phyloP scores from a whole-genome alignment of 2,113 vertebrate species.

The Crypturellus undulatus region DNA sequence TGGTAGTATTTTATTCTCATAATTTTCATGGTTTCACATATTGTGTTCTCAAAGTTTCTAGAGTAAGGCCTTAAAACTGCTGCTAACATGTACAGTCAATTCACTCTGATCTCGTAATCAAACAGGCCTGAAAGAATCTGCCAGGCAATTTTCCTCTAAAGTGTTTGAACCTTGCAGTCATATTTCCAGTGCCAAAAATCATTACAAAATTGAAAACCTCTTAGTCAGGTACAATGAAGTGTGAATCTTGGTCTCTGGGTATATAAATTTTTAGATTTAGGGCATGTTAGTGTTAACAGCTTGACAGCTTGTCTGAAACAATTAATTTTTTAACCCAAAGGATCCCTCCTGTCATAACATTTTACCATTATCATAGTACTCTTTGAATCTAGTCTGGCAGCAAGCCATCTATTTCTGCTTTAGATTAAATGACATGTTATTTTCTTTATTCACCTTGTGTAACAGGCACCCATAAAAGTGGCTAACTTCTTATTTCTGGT shows the following conservation, averaged over 20 bases:
- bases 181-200: slow-evolving; percentile 66
- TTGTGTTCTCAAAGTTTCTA: slow-evolving; percentile 5
- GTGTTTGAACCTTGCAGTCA: slow-evolving; percentile 49
- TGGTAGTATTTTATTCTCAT: not conserved
- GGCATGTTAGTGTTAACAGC: slow-evolving; percentile 63
- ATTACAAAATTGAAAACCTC: slow-evolving; percentile 48
- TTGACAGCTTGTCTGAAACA: slow-evolving; percentile 72
- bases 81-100: slow-evolving; percentile 36
- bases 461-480: not conserved
- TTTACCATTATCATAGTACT: not conserved
- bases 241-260: slow-evolving; percentile 47
- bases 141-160: slow-evolving; percentile 34
- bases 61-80: not conserved
- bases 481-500: not conserved
- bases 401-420: not conserved
- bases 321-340: slow-evolving; percentile 55
- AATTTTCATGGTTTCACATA: not conserved
- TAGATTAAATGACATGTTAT: not conserved
- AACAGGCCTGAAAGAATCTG: slow-evolving; percentile 29
- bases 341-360: slow-evolving; percentile 53
- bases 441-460: not conserved
- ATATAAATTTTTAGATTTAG: slow-evolving; percentile 52
- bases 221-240: slow-evolving; percentile 58
- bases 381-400: slow-evolving; percentile 37
- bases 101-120: slow-evolving; percentile 54